phyloP scores from a whole-genome alignment of 2,113 vertebrate genomes.

The Daphoenositta chrysoptera region DNA sequence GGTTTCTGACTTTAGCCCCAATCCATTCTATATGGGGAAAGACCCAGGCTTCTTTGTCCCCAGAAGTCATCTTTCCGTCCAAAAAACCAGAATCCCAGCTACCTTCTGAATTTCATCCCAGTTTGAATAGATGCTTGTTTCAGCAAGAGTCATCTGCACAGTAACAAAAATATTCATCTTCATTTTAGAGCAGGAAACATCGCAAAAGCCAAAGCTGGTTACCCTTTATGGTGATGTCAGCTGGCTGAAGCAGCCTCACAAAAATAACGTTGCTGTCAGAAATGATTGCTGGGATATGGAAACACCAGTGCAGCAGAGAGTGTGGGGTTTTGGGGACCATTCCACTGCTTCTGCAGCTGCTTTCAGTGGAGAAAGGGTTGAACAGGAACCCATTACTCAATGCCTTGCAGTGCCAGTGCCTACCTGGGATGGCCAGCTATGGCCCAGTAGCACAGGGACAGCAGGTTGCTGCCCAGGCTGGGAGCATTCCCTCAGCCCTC shows the following conservation, averaged over 20 bases:
- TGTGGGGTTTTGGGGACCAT: neutral
- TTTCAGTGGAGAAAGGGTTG: neutral
- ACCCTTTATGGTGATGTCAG: neutral
- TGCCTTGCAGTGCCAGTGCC: neutral
- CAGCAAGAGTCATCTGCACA: neutral
- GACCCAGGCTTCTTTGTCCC: neutral
- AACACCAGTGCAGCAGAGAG: neutral
- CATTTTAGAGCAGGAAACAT: neutral
- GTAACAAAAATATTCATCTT: neutral
- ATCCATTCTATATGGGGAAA: neutral
- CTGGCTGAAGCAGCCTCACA: neutral
- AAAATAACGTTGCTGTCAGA: neutral
- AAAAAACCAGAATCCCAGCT: neutral
- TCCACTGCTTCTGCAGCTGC: neutral
- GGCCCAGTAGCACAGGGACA: neutral
- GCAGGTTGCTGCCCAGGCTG: neutral
- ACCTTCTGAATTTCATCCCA: neutral
- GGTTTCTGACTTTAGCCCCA: neutral
- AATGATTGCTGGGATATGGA: neutral
- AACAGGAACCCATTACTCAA: neutral
- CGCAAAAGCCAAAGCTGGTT: neutral
- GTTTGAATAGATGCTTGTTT: neutral
- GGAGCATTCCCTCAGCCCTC: neutral
- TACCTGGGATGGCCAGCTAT: neutral
- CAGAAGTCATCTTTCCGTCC: neutral